Percentiles rank a stretch among this genome's conserved stretches.
Evolutionary conservation across 2,797 vertebrate genomes (phyloP).

Genomic region (Trichosurus vulpecula): DNA sequence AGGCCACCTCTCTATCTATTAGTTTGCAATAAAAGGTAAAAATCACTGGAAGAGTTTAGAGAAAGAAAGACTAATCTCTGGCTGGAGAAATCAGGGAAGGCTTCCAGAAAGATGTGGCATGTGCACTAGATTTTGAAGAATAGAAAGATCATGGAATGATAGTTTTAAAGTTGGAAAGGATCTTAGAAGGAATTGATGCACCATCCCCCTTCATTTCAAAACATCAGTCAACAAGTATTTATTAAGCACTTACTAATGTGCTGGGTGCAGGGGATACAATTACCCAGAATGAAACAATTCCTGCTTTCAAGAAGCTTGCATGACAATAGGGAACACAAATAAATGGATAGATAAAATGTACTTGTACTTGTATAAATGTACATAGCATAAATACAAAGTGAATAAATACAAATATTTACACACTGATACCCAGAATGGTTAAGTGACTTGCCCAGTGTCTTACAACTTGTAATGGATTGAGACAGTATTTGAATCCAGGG

Average conservation of each 20-base stretch:
- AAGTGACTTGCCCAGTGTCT: neutral
- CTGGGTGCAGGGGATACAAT: neutral
- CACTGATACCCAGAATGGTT: neutral
- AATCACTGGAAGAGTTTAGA: neutral
- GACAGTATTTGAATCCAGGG: neutral
- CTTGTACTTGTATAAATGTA: too few species aligned
- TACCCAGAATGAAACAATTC: neutral
- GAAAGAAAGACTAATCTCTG: neutral
- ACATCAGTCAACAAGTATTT: neutral
- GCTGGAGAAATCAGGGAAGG: neutral
- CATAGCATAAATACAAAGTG: neutral
- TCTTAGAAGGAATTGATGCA: neutral
- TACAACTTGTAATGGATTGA: neutral
- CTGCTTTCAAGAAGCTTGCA: neutral
- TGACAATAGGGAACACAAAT: neutral
- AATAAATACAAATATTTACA: neutral
- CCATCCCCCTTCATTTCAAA: neutral
- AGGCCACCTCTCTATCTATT: neutral
- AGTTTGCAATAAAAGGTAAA: neutral
- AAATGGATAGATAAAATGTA: too few species aligned
- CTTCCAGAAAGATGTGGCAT: neutral
- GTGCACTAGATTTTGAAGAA: neutral
- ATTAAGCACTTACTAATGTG: neutral
- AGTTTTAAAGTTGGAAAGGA: neutral
- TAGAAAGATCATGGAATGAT: neutral